Conservation (phyloP, 2,113 vertebrate genomes). For the Petaurus breviceps region DNA sequence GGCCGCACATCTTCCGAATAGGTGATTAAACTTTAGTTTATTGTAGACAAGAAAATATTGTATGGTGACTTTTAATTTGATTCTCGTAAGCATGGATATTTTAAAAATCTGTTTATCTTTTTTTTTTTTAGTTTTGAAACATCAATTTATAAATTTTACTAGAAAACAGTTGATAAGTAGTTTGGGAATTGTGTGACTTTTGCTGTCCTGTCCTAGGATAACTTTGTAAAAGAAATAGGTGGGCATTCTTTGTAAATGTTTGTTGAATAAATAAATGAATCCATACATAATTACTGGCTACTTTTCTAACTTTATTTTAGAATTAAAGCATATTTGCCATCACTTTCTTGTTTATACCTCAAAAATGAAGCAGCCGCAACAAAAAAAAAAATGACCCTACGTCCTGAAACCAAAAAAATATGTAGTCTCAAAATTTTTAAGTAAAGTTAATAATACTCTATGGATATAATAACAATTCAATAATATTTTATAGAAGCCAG, state of each 20-base stretch:
- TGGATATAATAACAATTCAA: neutral
- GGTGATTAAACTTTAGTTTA: neutral
- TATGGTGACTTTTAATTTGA: conserved; percentile 38
- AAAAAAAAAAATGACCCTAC: neutral
- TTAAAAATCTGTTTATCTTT: neutral
- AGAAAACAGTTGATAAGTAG: conserved; percentile 29
- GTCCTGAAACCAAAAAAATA: neutral
- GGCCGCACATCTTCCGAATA: neutral
- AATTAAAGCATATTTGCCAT: neutral
- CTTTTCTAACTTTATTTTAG: neutral
- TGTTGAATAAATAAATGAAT: neutral
- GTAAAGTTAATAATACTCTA: neutral
- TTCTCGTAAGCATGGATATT: neutral
- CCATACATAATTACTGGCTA: neutral
- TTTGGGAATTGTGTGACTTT: conserved; percentile 17
- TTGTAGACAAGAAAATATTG: neutral
- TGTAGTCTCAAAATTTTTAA: neutral
- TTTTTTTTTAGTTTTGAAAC: neutral
- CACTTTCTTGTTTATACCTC: neutral
- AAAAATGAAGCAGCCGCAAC: neutral
- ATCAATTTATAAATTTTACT: conserved; percentile 14
- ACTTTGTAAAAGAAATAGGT: conserved; percentile 21
- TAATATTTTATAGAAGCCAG: neutral
- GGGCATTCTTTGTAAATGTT: neutral
- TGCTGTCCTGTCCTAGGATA: neutral